Evolutionary conservation across 2,888 invertebrate genomes (phyloP), one percentile per base, ranked within the genome.

Genomic region (Adineta ricciae): DNA sequence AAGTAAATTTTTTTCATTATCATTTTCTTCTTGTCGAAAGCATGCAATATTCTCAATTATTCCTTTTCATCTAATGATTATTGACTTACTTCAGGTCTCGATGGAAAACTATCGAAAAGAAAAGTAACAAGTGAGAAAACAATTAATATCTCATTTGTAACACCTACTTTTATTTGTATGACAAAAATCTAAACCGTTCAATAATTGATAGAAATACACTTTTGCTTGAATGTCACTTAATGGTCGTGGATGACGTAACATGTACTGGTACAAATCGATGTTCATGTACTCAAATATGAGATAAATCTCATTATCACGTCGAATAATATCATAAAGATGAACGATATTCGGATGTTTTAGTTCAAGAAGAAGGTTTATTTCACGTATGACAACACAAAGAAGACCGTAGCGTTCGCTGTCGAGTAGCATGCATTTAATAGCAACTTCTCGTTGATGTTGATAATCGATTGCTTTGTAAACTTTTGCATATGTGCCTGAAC

Each of bases 241-340:
- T 38, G 78, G 78, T n/a, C n/a, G 78, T n/a, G 83, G 72, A 82
- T 82, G 73, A 95, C 92, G 52, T 89, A 98, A 97, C 93, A 98
- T 94, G 89, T 96, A 97, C 91, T 95, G 95, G 90, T 97, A 97
- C 87, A 98, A 92, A 91, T 98, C 98, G 96, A 97, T 97, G n/a
- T 94, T 94, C 54, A 97, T 92, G 90, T 94, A 97, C 91, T 98
- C 98, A 91, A 98, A 98, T 87, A 98, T 96, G 86, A 98, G 92
- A 90, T 96, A 97, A 7, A 98, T 92, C 87, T 95, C 94, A 85
- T 94, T 93, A 90, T 97, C 96, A 89, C 97, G 96, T 95, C 97
- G 96, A 24, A 97, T 92, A 8, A 84, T 83, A 92, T 97, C 96
- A 36, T 84, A 87, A 87, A 89, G 92, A 92, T 90, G 89, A n/a